Evolutionary conservation across 2,888 invertebrate species (phyloP), one percentile per base, ranked within the genome.

Genomic region (Homarus gammarus): DNA sequence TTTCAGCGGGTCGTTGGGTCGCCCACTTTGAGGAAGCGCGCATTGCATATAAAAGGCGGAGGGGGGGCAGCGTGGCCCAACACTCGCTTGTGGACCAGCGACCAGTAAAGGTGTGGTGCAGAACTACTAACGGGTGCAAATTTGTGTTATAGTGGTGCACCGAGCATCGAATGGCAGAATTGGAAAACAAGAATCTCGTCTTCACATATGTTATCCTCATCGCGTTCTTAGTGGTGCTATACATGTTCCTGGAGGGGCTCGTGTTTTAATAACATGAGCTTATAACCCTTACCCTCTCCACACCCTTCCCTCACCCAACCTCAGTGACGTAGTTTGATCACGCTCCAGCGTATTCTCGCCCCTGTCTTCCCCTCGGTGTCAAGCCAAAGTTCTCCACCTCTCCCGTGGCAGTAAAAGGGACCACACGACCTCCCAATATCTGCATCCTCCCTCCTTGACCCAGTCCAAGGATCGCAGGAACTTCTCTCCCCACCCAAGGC

Each of bases 211-310:
- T 83, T 40, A 91, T 91, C 68, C 91, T 91, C 38, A 70, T 91
- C n/a, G 68, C 61, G 22, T 91, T 91, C 75, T 51, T 91, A 72
- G 72, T 91, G n/a, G 91, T 91, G 70, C 70, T 91, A n/a, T 91
- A 91, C 81, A 86, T 91, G 86, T 18, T 91, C 6, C 36, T 91
- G 77, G 91, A 91, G 83, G 91, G 91, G 61, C 51, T 91, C 33
- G 51, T 91, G 22, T 87, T 89, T 49, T 91, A 86, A 83, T 73
- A 70, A 31, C 49, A 79, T 64, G 77, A 70, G n/a, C 61, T 78
- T 86, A 79, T 85, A 75, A 61, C 77, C 85, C 85, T 68, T 83
- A 64, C 85, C 44, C 36, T 51, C 10, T 33, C 77, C 64, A 85
- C 27, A 38, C 77, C 75, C 85, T 75, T 38, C 44, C 40, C 75